Conservation (phyloP, 2,888 invertebrate species). For the Ecliptopera silaceata region DNA sequence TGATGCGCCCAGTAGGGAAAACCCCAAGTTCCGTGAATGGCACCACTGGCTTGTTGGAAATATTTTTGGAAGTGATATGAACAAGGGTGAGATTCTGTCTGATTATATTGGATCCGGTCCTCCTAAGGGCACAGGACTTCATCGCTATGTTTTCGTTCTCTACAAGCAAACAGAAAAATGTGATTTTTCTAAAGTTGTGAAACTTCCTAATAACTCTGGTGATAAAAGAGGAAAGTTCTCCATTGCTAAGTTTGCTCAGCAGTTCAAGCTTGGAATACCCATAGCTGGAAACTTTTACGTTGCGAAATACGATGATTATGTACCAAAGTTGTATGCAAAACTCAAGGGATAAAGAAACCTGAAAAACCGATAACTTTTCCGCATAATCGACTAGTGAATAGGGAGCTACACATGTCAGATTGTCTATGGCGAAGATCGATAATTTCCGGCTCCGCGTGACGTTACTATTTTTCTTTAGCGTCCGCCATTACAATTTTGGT, state of each 20-base stretch:
- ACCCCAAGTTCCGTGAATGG: constrained; percentile 88
- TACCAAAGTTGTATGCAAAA: constrained; percentile 74
- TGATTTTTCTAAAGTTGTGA: constrained; percentile 64
- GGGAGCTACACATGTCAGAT: constrained; percentile 40
- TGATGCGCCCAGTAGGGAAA: constrained; percentile 88
- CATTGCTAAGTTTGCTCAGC: constrained; percentile 81
- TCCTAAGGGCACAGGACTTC: constrained; percentile 88
- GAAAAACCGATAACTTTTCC: constrained; percentile 40
- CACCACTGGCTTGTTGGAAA: constrained; percentile 91
- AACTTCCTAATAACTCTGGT: constrained; percentile 72
- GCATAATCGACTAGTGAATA: constrained; percentile 33
- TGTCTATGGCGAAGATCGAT: constrained; percentile 76
- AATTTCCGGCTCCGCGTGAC: constrained; percentile 82
- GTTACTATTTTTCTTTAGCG: constrained; percentile 69
- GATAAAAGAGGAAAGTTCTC: constrained; percentile 83
- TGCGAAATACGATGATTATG: constrained; percentile 85
- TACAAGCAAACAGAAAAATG: constrained; percentile 83
- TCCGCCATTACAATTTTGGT: constrained; percentile 81
- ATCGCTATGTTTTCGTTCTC: constrained; percentile 87
- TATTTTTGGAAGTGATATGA: constrained; percentile 85
- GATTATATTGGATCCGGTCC: constrained; percentile 86
- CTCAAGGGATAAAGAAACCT: constrained; percentile 56
- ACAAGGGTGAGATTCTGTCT: constrained; percentile 84
- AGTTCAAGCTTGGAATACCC: constrained; percentile 82
- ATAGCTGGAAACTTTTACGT: constrained; percentile 85